These are phyloP conservation scores for Leucopsar rothschildi DNA, from an alignment of 2,113 vertebrate species.

Conservation along the genomic window DNA sequence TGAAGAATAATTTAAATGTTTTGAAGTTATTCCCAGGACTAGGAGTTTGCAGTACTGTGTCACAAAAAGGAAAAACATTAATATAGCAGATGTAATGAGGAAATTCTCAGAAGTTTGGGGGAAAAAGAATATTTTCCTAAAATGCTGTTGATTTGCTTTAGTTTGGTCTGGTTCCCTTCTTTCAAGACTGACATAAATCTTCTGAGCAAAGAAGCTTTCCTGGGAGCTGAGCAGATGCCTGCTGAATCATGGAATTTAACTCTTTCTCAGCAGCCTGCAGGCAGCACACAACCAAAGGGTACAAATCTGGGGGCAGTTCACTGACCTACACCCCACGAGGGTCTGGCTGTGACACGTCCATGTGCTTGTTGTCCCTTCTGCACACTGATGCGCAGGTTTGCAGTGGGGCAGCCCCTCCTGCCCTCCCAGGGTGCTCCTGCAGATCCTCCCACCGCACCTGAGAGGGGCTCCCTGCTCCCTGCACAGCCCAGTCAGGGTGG, in stretches of 20 bases:
- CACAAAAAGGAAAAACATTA: background rate
- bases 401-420: background rate
- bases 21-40: slow-evolving; percentile 21
- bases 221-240: background rate
- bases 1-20: slow-evolving; percentile 4
- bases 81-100: background rate
- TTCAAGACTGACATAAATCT: slow-evolving; percentile 22
- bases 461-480: background rate
- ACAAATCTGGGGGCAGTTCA: rapidly evolving
- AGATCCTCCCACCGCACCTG: rapidly evolving
- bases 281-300: background rate
- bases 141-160: background rate
- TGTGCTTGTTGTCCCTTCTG: background rate
- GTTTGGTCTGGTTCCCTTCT: slow-evolving; percentile 2
- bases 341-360: background rate
- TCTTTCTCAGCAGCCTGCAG: background rate
- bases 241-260: slow-evolving; percentile 45
- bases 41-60: background rate
- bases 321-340: background rate
- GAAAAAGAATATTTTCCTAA: background rate
- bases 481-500: rapidly evolving
- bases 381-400: rapidly evolving
- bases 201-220: slow-evolving; percentile 17
- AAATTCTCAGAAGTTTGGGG: slow-evolving; percentile 3
- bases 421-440: background rate